phyloP scores from a whole-genome alignment of 1,140 invertebrate species.

The Elymnias hypermnestra region DNA sequence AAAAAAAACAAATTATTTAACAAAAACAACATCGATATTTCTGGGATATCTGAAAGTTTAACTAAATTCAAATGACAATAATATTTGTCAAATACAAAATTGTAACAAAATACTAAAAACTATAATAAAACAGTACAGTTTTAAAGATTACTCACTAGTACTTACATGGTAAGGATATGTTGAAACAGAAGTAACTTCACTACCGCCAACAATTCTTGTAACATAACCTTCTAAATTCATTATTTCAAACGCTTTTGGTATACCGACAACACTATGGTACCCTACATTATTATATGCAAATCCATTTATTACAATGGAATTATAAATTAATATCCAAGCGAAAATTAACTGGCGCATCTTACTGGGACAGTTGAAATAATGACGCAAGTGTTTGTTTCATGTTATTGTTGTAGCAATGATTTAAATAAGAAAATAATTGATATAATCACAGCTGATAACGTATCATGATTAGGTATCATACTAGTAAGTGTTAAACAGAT shows the following conservation, averaged over 20 bases:
- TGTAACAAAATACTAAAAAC: too few species aligned
- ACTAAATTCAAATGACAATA: too few species aligned
- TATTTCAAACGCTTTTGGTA: slow-evolving; percentile 24
- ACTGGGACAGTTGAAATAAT: not conserved
- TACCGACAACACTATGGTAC: slow-evolving; percentile 35
- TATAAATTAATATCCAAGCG: not conserved
- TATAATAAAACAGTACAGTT: too few species aligned
- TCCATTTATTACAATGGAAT: not conserved
- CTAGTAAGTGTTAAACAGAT: too few species aligned
- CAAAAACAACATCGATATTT: too few species aligned
- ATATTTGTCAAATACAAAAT: too few species aligned
- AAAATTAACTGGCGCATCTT: not conserved
- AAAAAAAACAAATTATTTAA: too few species aligned
- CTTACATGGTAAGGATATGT: slow-evolving; percentile 39
- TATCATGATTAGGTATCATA: not conserved
- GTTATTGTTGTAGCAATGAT: too few species aligned
- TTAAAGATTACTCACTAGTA: too few species aligned
- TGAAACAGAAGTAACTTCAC: slow-evolving; percentile 14
- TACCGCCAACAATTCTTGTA: slow-evolving; percentile 38
- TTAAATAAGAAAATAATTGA: not conserved
- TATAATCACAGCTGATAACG: not conserved
- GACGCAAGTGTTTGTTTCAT: not conserved
- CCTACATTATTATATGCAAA: not conserved
- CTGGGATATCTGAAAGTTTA: too few species aligned
- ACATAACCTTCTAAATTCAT: slow-evolving; percentile 10